Base-by-base conservation (phyloP, 1,140 invertebrate species). In the Diorhabda elongata region DNA sequence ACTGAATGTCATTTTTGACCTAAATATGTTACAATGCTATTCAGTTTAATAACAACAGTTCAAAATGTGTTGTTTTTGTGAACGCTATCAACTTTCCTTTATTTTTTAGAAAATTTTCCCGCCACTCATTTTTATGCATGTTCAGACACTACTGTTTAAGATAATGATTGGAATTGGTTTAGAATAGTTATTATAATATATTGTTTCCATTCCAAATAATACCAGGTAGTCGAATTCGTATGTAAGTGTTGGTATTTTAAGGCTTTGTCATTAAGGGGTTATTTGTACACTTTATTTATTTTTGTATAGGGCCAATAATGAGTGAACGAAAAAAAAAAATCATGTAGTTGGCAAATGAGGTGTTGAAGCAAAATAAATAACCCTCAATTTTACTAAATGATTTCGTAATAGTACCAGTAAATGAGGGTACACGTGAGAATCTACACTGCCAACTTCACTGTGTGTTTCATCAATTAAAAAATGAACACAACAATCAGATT, bases 301-400 rank as follows among this genome's bases (percentile, higher is more conserved):
- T 56, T 56, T 56, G 2, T 56, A 56, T 56, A 56, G 52, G 52
- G 52, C 6, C 52, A 56, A 56, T 56, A 56, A 56, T 56, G 52
- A 56, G 52, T 56, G 52, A 56, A 56, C 52, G 52, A n/a, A 56
- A 56, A 56, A 11, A n/a, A 56, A 56, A 56, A 56, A 56, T 56
- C 52, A 56, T 56, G 52, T n/a, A 56, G 52, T 56, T 56, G 2
- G 52, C 52, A 56, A 56, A 56, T 7, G 52, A 56, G 52, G n/a
- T 56, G n/a, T 56, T 56, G 52, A 56, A 56, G 52, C 52, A 56
- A 56, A n/a, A 56, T 56, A n/a, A 56, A 56, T n/a, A 6, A 56
- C 52, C 52, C 6, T 56, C 52, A 56, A 7, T 56, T 56, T 2
- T 2, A 56, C 52, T 2, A 56, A 56, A 56, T 56, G 52, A 56